A percentile compares a stretch with the other conserved stretches of the same genome.
phyloP scores from a whole-genome alignment of 2,113 vertebrate genomes.

The Dunckerocampus dactyliophorus region DNA sequence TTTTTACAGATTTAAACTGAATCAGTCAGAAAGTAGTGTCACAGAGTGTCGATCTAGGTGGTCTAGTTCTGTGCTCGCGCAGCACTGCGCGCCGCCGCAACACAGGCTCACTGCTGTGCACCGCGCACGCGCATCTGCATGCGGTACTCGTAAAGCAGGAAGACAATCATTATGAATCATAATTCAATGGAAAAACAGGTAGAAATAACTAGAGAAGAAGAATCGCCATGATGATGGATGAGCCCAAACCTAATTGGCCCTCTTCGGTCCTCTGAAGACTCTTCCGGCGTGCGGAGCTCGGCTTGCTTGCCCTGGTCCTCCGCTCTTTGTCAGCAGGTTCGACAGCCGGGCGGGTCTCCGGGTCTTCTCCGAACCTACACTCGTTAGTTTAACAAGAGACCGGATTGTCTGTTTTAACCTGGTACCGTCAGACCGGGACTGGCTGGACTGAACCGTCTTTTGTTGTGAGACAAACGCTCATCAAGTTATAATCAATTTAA shows the following conservation, averaged over 20 bases:
- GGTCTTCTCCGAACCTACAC: conserved; percentile 21
- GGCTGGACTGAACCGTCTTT: not conserved
- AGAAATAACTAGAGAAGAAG: conserved; percentile 11
- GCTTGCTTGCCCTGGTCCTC: conserved; percentile 8
- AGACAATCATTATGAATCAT: not conserved
- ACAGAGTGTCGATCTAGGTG: not conserved
- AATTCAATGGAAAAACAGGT: conserved; percentile 1
- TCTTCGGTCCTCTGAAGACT: conserved; percentile 14
- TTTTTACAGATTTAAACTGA: too few species aligned
- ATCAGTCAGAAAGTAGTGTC: not conserved
- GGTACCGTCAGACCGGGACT: not conserved
- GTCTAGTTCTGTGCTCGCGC: conserved; percentile 10
- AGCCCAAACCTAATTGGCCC: not conserved
- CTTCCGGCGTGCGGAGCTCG: conserved; percentile 17
- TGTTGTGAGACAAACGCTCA: not conserved
- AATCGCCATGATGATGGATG: conserved; percentile 5
- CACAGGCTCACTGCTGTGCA: conserved; percentile 23
- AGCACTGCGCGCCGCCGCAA: conserved; percentile 46
- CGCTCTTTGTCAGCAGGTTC: conserved; percentile 53
- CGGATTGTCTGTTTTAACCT: too few species aligned
- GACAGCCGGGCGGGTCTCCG: conserved; percentile 21
- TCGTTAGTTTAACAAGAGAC: not conserved
- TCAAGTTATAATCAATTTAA: not conserved
- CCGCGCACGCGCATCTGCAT: conserved; percentile 54
- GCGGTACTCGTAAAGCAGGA: conserved; percentile 46